A percentile compares a stretch with the other conserved stretches of the same genome.
These are phyloP conservation scores for Drosophila equinoxialis DNA, from an alignment of 1,140 invertebrate genomes.

Conservation along the genomic window DNA sequence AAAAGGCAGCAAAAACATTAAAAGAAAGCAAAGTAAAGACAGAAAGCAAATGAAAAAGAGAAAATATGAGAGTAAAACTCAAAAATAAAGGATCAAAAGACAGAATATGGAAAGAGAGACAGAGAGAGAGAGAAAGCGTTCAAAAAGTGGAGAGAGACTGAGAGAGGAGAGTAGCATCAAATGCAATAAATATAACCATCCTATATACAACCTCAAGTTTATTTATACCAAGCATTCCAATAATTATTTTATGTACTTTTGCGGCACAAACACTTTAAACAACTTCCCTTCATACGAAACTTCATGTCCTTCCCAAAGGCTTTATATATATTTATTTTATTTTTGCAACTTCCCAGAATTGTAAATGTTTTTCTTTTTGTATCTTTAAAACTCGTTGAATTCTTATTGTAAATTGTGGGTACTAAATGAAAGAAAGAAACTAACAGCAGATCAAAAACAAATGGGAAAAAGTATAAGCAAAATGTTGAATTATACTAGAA, in stretches of 20 bases:
- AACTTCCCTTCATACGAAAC: constrained; percentile 25
- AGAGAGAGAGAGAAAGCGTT: background rate
- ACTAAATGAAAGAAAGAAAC: background rate
- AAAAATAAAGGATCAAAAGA: background rate
- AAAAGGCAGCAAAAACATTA: background rate
- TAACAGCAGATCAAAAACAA: constrained; percentile 62
- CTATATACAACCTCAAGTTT: constrained; percentile 11
- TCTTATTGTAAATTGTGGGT: constrained; percentile 48
- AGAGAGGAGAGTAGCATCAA: constrained; percentile 12
- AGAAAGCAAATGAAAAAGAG: no score
- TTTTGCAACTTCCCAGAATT: constrained; percentile 23
- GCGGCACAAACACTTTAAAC: constrained; percentile 38
- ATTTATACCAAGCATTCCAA: constrained; percentile 65
- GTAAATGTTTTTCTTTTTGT: constrained; percentile 45
- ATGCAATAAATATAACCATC: constrained; percentile 10
- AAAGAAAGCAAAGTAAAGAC: no score
- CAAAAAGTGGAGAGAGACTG: constrained; percentile 3
- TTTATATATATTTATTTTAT: constrained; percentile 7
- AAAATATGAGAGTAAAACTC: background rate
- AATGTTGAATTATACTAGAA: constrained; percentile 24
- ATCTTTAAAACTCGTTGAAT: constrained; percentile 55
- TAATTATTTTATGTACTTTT: constrained; percentile 40
- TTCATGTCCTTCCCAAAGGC: background rate
- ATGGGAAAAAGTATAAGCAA: constrained; percentile 12
- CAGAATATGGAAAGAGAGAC: background rate